Conservation (phyloP, 1,140 invertebrate species). For the Triops longicaudatus region DNA sequence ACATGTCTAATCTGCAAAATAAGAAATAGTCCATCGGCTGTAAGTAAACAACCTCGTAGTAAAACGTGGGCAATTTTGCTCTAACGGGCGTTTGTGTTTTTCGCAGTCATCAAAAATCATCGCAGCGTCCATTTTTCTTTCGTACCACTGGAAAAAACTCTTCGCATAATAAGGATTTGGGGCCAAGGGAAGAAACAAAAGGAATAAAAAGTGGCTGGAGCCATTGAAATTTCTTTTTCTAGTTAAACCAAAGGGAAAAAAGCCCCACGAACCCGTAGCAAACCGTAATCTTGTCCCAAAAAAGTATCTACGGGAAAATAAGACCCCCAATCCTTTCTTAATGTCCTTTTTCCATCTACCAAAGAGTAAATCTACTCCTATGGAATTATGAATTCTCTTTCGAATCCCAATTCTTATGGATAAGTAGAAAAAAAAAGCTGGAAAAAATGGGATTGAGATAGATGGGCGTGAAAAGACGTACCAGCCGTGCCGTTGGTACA, state of each 20-base stretch:
- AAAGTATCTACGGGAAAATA: neutral
- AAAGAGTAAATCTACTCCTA: neutral
- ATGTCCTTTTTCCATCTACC: neutral
- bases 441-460: conserved; percentile 19
- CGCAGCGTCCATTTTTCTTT: neutral
- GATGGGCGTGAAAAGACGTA: conserved; percentile 45
- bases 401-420: neutral
- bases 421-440: neutral
- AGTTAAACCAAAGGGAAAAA: conserved; percentile 1
- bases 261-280: neutral
- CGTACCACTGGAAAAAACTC: neutral
- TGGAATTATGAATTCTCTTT: neutral
- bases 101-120: neutral
- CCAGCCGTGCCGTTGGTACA: conserved; percentile 93
- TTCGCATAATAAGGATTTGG: neutral
- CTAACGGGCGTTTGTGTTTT: neutral
- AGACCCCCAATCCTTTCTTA: neutral
- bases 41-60: conserved; percentile 15
- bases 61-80: neutral
- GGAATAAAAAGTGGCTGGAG: neutral
- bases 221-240: neutral
- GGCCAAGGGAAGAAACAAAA: neutral
- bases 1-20: conserved; percentile 93
- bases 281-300: neutral
- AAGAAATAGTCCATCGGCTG: conserved; percentile 31